Percentiles rank a stretch among this genome's conserved stretches.
Conservation (phyloP, 1,140 invertebrate species). For the Drosophila rhopaloa region DNA sequence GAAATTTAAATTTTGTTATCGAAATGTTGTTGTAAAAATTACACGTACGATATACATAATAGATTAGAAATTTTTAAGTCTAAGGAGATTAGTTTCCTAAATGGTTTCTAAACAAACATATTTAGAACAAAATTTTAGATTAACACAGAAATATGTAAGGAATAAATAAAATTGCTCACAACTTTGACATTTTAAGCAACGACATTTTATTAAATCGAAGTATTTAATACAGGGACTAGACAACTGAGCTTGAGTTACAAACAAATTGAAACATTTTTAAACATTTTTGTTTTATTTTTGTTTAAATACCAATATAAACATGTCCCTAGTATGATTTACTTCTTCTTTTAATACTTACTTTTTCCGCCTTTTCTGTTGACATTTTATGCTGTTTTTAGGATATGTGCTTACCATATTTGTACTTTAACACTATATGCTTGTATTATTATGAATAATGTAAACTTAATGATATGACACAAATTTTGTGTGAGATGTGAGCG, state of each 20-base stretch:
- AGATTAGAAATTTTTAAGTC: neutral
- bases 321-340: no score
- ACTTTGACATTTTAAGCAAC: neutral
- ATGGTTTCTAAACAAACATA: neutral
- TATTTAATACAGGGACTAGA: no score
- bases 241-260: no score
- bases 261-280: no score
- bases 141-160: neutral
- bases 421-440: slow-evolving; percentile 18
- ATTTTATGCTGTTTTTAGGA: no score
- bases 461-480: slow-evolving; percentile 63
- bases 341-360: neutral
- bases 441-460: slow-evolving; percentile 67
- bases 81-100: neutral
- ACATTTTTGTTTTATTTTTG: no score
- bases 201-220: neutral
- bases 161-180: neutral
- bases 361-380: no score
- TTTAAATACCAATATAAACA: no score
- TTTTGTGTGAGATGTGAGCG: slow-evolving; percentile 12
- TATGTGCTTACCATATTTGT: slow-evolving; percentile 41
- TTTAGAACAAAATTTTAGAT: neutral
- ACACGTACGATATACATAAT: no score
- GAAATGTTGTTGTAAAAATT: neutral
- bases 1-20: neutral